Percentiles rank a stretch among this genome's conserved stretches.
phyloP scores from a whole-genome alignment of 2,113 vertebrate species.

The Reinhardtius hippoglossoides region DNA sequence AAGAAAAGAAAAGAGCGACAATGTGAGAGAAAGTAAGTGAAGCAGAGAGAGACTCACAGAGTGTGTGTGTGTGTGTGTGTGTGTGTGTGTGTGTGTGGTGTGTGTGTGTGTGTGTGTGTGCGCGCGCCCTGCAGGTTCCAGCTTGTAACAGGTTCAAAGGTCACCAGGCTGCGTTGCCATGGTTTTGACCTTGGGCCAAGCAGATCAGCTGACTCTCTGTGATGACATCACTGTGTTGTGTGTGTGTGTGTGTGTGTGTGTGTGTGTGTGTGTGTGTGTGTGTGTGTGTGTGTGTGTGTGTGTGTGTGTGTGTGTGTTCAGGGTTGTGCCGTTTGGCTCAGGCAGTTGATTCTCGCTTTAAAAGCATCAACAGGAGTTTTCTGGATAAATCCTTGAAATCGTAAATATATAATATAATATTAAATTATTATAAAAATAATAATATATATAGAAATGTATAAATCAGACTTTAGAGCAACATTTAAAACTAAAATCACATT shows the following conservation, averaged over 20 bases:
- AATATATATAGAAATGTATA: no score
- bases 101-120: slow-evolving; percentile 1
- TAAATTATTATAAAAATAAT: no score
- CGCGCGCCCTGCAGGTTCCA: not conserved
- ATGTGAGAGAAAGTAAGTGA: not conserved
- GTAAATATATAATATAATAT: no score
- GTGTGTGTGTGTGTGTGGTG: not conserved
- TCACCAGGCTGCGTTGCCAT: slow-evolving; percentile 21
- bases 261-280: not conserved
- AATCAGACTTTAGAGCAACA: no score
- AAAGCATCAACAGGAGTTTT: no score
- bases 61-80: not conserved
- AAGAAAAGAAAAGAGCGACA: not conserved
- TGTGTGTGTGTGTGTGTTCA: no score
- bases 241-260: not conserved
- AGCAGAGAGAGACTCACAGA: not conserved
- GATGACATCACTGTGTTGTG: slow-evolving; percentile 23
- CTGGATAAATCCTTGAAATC: no score
- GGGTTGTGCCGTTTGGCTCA: not conserved
- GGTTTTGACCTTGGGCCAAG: slow-evolving; percentile 19
- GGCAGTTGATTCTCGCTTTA: no score
- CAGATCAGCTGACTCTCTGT: slow-evolving; percentile 31
- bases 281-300: not conserved
- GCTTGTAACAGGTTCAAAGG: slow-evolving; percentile 30
- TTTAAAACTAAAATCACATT: no score